Base-by-base conservation (phyloP, 2,888 invertebrate genomes). In the Nomada fabriciana region DNA sequence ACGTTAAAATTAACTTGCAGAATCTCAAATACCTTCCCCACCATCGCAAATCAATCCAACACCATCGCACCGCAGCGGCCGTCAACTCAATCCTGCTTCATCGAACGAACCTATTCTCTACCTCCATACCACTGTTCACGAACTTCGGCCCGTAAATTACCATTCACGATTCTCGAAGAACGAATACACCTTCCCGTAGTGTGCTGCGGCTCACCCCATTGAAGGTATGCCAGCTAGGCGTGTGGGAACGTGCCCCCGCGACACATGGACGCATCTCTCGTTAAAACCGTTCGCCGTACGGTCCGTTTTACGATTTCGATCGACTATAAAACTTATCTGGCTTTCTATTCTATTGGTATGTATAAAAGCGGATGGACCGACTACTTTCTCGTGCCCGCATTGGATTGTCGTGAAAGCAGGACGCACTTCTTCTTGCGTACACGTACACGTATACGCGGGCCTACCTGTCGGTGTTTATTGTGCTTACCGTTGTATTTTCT, bases 271-370 rank as follows among this genome's bases (percentile, higher is more conserved):
- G 55, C 15, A 9, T 10, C 52, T 50, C 86, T 90, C 88, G 89
- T 90, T 91, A 91, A 90, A 90, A 79, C 75, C 50, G 18, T 86
- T 76, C 67, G 59, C 52, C 69, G 83, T 82, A 75, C 81, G 78
- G 70, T 80, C 82, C 88, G 86, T 90, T 91, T 90, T 90, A 91
- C 92, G 92, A 93, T 93, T 93, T 90, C 92, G 93, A 93, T 93
- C 83, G 92, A 89, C 93, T 92, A 91, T 93, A 93, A 93, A 93
- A 89, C 90, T 93, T 93, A 93, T 93, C 92, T 87, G 91, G 93
- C 94, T 93, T 94, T 94, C 94, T 94, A 94, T 93, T 94, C 93
- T 90, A 92, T 93, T 91, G 93, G 93, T 92, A 93, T 93, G 93
- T 93, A 93, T 92, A 93, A 92, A 93, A 91, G 92, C 91, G 92